These are phyloP conservation scores for Myocastor coypus DNA, from an alignment of 2,113 vertebrate genomes.

Conservation along the genomic window DNA sequence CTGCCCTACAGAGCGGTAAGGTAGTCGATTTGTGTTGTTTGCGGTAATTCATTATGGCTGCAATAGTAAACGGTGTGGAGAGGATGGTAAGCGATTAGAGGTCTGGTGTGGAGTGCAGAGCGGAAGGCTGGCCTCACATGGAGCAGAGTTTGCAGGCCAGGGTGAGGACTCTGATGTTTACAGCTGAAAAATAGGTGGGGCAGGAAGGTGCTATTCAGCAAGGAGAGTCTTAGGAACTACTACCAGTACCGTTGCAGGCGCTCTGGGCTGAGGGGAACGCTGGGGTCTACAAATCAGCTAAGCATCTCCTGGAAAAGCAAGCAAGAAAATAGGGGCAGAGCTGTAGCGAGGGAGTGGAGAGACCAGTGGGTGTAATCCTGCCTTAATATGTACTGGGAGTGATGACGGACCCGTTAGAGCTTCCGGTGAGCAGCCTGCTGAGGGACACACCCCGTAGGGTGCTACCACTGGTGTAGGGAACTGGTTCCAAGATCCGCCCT, in stretches of 20 bases:
- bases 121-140: not conserved
- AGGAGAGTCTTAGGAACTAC: not conserved
- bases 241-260: not conserved
- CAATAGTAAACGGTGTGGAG: not conserved
- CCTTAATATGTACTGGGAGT: not conserved
- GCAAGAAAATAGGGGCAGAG: not conserved
- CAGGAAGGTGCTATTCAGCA: not conserved
- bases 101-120: not conserved
- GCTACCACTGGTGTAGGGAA: not conserved
- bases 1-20: not conserved
- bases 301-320: not conserved
- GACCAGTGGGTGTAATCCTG: not conserved
- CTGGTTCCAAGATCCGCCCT: not conserved
- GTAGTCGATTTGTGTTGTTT: not conserved
- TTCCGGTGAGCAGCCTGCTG: no score
- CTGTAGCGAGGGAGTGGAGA: not conserved
- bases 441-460: no score
- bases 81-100: not conserved
- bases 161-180: not conserved
- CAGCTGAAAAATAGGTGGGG: not conserved
- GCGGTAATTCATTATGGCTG: not conserved
- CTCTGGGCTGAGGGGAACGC: not conserved
- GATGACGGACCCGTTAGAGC: no score
- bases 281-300: not conserved
- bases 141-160: not conserved